Base-by-base conservation (phyloP, 2,797 vertebrate species). In the Furcifer pardalis region DNA sequence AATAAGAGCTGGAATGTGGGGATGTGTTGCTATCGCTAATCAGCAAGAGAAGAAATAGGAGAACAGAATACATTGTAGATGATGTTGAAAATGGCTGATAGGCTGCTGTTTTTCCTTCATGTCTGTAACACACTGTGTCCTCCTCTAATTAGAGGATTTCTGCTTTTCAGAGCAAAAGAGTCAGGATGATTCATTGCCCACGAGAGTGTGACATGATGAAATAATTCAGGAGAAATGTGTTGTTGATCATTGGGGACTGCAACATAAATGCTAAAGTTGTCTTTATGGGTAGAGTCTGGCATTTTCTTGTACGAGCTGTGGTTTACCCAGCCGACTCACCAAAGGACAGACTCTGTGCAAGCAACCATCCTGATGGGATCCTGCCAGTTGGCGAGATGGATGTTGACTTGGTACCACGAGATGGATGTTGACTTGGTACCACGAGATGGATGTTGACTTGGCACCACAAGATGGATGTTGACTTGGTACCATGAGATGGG, bases 31-130 rank as follows among this genome's bases (percentile, higher is more conserved):
- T 79, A 1, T 83, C 69, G 25, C 42, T 59, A 75, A 44, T 42
- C 9, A 84, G 2, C 27, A 75, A 27, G 17, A 32, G 35, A 52
- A 27, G 35, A 15, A 84, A 21, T 74, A 72, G 42, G 21, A 32
- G 49, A 52, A 2, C 4, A 21, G 65, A 52, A 32, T 62, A 6
- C 9, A 40, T 42, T 84, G 65, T 74, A 37, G 44, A 56, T 0
- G 0, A 9, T 7, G 1, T 0, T 12, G 30, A 84, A 42, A 23
- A 75, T 35, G 1, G 1, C 1, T 37, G 21, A 15, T 52, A 21
- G 1, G 6, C 56, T 72, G 10, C 68, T 23, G 60, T 1, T 84
- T 87, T 7, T 30, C 25, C 8, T 4, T 9, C 5, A 8, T 5
- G 10, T 40, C 37, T 15, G 2, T 5, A 32, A 23, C 30, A 32